These are phyloP conservation scores for Orientallactaga sibirica DNA, from an alignment of 2,797 vertebrate species.

Conservation along the genomic window DNA sequence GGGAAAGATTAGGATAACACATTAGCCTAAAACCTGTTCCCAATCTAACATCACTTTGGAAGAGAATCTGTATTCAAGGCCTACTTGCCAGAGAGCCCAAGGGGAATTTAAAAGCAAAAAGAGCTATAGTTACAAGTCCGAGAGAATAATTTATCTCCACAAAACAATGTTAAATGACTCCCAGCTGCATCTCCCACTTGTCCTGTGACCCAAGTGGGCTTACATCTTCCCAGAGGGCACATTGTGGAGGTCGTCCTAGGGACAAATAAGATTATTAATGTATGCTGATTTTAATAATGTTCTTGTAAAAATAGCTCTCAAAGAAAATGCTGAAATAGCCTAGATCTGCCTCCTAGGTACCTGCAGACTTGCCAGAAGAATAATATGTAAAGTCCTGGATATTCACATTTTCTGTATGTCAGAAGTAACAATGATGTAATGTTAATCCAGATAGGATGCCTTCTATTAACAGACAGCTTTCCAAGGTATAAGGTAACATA, in stretches of 20 bases:
- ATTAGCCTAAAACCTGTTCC: neutral
- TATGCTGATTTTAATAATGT: constrained; percentile 42
- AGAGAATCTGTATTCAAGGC: neutral
- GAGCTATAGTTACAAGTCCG: neutral
- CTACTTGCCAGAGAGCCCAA: constrained; percentile 24
- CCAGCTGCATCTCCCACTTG: neutral
- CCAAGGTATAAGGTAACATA: neutral
- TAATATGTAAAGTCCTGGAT: neutral
- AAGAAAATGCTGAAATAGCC: constrained; percentile 38
- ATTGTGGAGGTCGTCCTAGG: neutral
- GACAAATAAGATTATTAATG: constrained; percentile 14
- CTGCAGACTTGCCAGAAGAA: constrained; percentile 6
- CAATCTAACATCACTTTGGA: constrained; percentile 21
- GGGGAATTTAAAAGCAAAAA: constrained; percentile 31
- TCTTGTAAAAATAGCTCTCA: constrained; percentile 23
- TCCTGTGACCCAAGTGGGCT: neutral
- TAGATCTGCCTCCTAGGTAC: neutral
- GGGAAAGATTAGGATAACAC: constrained; percentile 18
- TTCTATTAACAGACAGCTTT: constrained; percentile 32
- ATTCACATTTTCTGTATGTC: neutral
- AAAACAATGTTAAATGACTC: constrained; percentile 26
- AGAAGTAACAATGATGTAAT: constrained; percentile 18
- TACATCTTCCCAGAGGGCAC: neutral
- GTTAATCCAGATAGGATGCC: neutral
- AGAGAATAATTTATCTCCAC: constrained; percentile 23